Evolutionary conservation across 2,113 vertebrate genomes (phyloP), one percentile per base, ranked within the genome.

Genomic region (Perca fluviatilis): DNA sequence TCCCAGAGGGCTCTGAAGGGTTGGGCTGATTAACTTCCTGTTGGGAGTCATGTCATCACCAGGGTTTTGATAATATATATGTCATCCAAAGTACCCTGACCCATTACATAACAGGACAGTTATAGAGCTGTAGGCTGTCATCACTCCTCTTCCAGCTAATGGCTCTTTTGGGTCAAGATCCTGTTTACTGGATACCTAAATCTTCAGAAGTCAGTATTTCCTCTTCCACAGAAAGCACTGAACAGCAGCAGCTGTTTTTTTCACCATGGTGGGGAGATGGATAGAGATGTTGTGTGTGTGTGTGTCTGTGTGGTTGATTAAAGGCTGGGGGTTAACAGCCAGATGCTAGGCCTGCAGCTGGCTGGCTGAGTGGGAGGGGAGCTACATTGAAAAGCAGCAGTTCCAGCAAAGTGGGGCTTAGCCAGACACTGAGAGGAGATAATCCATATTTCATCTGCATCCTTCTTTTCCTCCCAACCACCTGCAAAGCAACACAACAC

Each of bases 361-460:
- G 83, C 58, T 85, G 81, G 51, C 69, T 83, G 88, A 84, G 87
- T 86, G 87, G 90, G 88, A 89, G 85, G 86, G 84, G 81, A 82
- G 80, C 77, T 79, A 84, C 84, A 80, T 3, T 84, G 84, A 76
- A 88, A 92, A 83, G 80, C 85, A 85, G 84, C 13, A 14, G 73
- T 86, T 80, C 85, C 88, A 90, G 86, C 77, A 83, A 87, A 88
- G 83, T 88, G 74, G 80, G 85, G 86, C 85, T 91, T 90, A 93
- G 76, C 81, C 84, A 86, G 86, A 86, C 80, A 90, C 83, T 84
- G 88, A 88, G 81, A 89, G 89, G 89, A 89, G 88, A 93, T 93
- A 89, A 95, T 92, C 90, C 88, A 92, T 94, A 93, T 93, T 94
- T 93, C 86, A 94, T 93, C 90, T 91, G 80, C 84, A 85, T 88